A percentile compares a stretch with the other conserved stretches of the same genome.
These are phyloP conservation scores for Halcyon chelicuti DNA, from an alignment of 2,797 vertebrate genomes.

Conservation along the genomic window DNA sequence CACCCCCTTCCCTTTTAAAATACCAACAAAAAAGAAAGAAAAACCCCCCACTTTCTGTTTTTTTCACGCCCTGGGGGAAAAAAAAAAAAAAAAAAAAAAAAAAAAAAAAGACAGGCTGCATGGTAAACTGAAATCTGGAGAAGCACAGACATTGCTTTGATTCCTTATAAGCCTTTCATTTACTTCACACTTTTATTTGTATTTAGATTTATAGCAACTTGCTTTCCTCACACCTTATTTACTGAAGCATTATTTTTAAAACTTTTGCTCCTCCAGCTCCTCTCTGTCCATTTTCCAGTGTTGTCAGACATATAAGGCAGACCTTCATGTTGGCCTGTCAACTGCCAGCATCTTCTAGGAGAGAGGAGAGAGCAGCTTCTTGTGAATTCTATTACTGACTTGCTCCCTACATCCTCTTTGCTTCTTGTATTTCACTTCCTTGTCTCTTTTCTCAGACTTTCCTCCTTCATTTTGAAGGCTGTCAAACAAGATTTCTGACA, in stretches of 20 bases:
- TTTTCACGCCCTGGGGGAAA: background rate
- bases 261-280: background rate
- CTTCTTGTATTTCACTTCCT: background rate
- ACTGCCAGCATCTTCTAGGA: background rate
- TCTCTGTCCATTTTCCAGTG: background rate
- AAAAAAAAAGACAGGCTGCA: background rate
- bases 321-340: background rate
- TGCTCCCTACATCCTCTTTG: background rate
- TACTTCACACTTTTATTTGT: background rate
- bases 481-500: conserved; percentile 18
- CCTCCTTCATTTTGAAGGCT: background rate
- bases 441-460: background rate
- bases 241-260: background rate
- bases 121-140: background rate
- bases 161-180: background rate
- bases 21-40: no score
- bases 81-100: background rate
- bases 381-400: background rate
- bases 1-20: no score
- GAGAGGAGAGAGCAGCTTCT: background rate
- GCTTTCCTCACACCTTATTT: background rate
- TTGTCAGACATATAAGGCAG: background rate
- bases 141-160: background rate
- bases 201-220: background rate
- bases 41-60: no score